A percentile compares a stretch with the other conserved stretches of the same genome.
Evolutionary conservation across 2,888 invertebrate species (phyloP).

Genomic region (Sepiola atlantica): DNA sequence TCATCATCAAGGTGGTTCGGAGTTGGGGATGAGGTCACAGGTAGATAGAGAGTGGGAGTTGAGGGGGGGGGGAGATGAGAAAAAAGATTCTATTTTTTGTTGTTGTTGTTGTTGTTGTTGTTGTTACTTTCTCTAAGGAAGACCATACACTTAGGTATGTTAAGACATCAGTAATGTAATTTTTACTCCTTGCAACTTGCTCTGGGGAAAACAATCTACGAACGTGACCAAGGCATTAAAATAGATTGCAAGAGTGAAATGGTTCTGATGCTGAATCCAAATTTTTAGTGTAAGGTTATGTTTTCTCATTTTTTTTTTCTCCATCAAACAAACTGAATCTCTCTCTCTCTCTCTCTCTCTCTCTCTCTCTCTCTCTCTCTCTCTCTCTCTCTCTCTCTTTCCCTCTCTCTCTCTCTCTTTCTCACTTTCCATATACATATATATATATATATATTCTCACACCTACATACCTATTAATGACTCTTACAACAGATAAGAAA

Average conservation of each 20-base stretch:
- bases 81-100: neutral
- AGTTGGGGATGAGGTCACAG: neutral
- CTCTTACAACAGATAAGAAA: neutral
- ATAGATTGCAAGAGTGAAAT: slow-evolving; percentile 32
- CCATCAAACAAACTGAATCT: neutral
- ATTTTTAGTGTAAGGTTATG: neutral
- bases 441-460: neutral
- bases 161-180: slow-evolving; percentile 32
- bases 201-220: slow-evolving; percentile 32
- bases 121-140: slow-evolving; percentile 14
- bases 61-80: neutral
- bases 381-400: too few relatives aligned
- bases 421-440: neutral
- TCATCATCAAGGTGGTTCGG: neutral
- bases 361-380: too few relatives aligned
- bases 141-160: slow-evolving; percentile 22
- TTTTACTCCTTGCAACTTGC: slow-evolving; percentile 32
- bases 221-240: slow-evolving; percentile 32
- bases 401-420: neutral
- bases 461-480: neutral
- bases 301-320: neutral
- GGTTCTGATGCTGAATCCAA: slow-evolving; percentile 32
- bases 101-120: too few relatives aligned
- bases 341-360: too few relatives aligned
- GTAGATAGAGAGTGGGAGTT: neutral